Evolutionary conservation across 2,797 vertebrate species (phyloP).

Genomic region (Avahi laniger): DNA sequence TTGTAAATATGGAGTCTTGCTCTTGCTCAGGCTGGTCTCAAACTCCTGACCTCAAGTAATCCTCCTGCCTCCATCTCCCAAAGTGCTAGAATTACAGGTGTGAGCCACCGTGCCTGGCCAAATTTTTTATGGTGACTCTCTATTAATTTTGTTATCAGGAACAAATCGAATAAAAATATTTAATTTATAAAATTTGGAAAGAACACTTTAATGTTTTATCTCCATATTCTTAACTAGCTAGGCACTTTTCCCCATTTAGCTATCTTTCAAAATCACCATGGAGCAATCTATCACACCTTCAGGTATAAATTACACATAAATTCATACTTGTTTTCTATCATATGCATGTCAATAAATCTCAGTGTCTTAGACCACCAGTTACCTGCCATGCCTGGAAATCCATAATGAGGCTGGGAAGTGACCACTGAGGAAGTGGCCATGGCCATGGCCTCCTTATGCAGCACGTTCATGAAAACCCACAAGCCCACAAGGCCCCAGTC

Average conservation of each 20-base stretch:
- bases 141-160: conserved; percentile 36
- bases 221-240: conserved; percentile 30
- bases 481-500: neutral
- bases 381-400: conserved; percentile 3
- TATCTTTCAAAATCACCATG: conserved; percentile 35
- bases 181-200: conserved; percentile 45
- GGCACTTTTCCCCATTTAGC: neutral
- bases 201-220: neutral
- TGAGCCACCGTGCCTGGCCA: neutral
- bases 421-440: neutral
- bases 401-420: neutral
- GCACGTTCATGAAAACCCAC: neutral
- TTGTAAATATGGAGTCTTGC: neutral
- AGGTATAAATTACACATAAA: conserved; percentile 31
- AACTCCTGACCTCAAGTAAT: neutral
- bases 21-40: neutral
- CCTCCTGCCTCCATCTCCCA: neutral
- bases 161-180: conserved; percentile 46
- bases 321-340: conserved; percentile 49
- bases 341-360: conserved; percentile 43
- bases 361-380: neutral
- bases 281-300: neutral
- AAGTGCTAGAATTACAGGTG: neutral
- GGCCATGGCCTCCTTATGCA: neutral
- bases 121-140: conserved; percentile 13